Base-by-base conservation (phyloP, 2,113 vertebrate genomes). In the Bufo gargarizans region DNA sequence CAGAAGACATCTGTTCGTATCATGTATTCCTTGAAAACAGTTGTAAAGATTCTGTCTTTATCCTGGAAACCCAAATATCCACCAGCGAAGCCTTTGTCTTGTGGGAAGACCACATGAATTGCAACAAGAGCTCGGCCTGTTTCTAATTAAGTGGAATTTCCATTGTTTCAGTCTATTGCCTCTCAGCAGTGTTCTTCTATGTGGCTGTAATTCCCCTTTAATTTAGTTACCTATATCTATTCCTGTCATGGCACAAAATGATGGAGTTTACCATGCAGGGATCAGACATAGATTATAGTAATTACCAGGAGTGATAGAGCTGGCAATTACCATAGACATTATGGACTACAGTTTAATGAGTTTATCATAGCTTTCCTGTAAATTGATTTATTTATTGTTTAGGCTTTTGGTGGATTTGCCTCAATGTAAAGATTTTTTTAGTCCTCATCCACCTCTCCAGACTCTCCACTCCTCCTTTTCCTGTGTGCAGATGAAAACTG, bases 171-270 rank as follows among this genome's bases (percentile, higher is more conserved):
- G 72, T 77, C 43, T 22, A n/a, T 86, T 59, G 61, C 65, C 50
- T 58, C 69, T 43, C 77, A 56, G 77, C 50, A 20, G 50, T 72
- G 12, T 16, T 58, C 55, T 59, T 33, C 45, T 55, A 9, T 43
- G 20, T 45, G 56, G 43, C 63, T 87, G 65, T 72, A 72, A 82
- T 82, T 69, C 16, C 79, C 77, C 61, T 86, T 79, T 81, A 58
- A 87, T 87, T 82, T 53, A n/a, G 61, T 86, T 80, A 87, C 72
- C 49, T 71, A 17, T 59, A 58, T 55, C 69, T 81, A 49, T 71
- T 61, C 33, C 63, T 71, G 61, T 49, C 50, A 22, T 72, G 61
- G 65, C 6, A 49, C 33, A 47, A 86, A 12, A 47, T 87, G 19
- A 81, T 69, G 45, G 77, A 59, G 33, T 81, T 59, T 50, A 59